Base-by-base conservation (phyloP, 1,140 invertebrate species). In the Oncopodura yosiiana region DNA sequence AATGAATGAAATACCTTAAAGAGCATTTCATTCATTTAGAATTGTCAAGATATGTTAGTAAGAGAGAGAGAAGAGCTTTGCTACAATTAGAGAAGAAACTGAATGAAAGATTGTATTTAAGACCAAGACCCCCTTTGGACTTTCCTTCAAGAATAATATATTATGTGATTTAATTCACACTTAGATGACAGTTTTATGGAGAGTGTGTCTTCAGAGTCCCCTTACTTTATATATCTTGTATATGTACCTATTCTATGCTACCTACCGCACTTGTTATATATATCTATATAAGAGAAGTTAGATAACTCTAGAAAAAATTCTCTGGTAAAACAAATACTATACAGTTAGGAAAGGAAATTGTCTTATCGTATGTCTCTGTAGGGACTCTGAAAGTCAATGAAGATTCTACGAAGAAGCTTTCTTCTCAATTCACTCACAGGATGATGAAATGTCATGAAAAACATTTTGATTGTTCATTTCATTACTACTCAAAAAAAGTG, bases 161-260 rank as follows among this genome's bases (percentile, higher is more conserved):
- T 56, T 42, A 56, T 50, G 54, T 56, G 54, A 56, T 56, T 56
- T 50, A 56, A 56, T 56, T 56, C 54, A 56, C 54, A 56, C 54
- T 56, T 50, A 39, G 54, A 37, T 56, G 54, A 56, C 54, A 50
- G 46, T 56, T 56, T 56, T 56, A 56, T 50, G 54, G 46, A 23
- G 49, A 39, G 23, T 32, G 49, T 6, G 6, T 6, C 14, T 34
- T 6, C 6, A 34, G 30, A 14, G 6, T 14, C 6, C 6, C 6
- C 6, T 14, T 34, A 14, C 6, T 6, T 14, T 8, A 34, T 34
- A 14, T 6, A 34, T 8, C 30, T 34, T 14, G 6, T 6, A 8
- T 14, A 34, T 14, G 30, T 34, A 6, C 30, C 6, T 34, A 14
- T 34, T 14, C 30, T n/a, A n/a, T n/a, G n/a, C n/a, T n/a, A n/a